Evolutionary conservation across 2,113 vertebrate genomes (phyloP).

Genomic region (Gnathonemus echidnorhynchus): DNA sequence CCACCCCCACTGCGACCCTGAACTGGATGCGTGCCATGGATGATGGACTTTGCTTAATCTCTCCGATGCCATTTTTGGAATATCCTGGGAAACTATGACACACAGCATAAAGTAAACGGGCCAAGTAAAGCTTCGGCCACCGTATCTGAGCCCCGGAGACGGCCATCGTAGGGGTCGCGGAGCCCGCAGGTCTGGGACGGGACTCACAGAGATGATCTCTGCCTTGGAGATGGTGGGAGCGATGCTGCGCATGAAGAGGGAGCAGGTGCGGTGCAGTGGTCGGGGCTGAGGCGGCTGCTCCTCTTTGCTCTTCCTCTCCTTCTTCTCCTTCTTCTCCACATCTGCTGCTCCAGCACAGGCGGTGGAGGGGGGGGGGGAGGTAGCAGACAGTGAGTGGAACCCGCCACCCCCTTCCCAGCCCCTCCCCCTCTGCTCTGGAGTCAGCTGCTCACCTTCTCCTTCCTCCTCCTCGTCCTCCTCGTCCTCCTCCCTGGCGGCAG

Average conservation of each 20-base stretch:
- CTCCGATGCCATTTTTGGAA: too few species aligned
- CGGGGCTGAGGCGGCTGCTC: slow-evolving; percentile 70
- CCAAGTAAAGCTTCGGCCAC: too few species aligned
- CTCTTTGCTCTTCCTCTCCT: slow-evolving; percentile 64
- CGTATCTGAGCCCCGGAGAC: too few species aligned
- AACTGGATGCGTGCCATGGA: too few species aligned
- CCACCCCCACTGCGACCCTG: too few species aligned
- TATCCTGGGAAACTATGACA: too few species aligned
- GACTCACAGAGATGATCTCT: slow-evolving; percentile 80
- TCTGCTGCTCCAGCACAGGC: neutral
- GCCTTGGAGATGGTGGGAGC: slow-evolving; percentile 81
- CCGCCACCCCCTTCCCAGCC: neutral
- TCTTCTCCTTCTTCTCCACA: slow-evolving; percentile 49
- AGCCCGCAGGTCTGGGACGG: neutral
- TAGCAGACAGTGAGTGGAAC: neutral
- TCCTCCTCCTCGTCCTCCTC: slow-evolving; percentile 25
- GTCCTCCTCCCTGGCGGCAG: slow-evolving; percentile 55
- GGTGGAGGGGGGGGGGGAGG: neutral
- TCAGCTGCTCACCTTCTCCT: neutral
- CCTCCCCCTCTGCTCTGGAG: neutral
- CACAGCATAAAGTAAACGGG: too few species aligned
- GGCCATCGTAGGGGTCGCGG: neutral
- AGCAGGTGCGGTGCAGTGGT: slow-evolving; percentile 81
- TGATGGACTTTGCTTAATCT: too few species aligned
- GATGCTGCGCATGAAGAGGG: slow-evolving; percentile 84